Conservation (phyloP, 2,888 invertebrate species). For the Epiperipatus broadwayi region DNA sequence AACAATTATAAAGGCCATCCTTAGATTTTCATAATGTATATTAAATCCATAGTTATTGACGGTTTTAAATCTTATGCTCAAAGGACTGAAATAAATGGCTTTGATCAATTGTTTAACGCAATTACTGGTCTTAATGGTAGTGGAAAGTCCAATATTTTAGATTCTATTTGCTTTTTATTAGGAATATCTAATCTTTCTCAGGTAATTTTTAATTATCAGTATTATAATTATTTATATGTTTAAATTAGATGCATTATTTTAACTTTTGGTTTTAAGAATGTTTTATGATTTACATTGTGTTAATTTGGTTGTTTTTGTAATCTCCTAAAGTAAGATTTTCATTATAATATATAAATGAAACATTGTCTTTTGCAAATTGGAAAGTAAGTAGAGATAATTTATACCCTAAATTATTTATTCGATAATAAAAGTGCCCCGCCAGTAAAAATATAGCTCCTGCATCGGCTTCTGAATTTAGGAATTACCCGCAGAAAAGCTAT, state of each 20-base stretch:
- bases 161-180: slow-evolving; percentile 89
- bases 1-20: slow-evolving; percentile 7
- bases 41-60: slow-evolving; percentile 76
- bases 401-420: no score
- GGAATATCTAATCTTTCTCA: slow-evolving; percentile 81
- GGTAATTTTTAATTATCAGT: slow-evolving; percentile 36
- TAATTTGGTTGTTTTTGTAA: no score
- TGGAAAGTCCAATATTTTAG: slow-evolving; percentile 91
- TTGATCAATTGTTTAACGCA: slow-evolving; percentile 88
- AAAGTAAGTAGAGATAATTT: no score
- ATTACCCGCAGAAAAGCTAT: no score
- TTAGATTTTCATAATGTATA: slow-evolving; percentile 45
- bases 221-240: background rate
- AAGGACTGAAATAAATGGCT: slow-evolving; percentile 70
- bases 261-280: slow-evolving; percentile 9
- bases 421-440: no score
- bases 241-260: slow-evolving; percentile 9
- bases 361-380: no score
- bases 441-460: no score
- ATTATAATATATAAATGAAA: no score
- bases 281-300: background rate
- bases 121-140: slow-evolving; percentile 95
- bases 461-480: no score
- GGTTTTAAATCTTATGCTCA: slow-evolving; percentile 97
- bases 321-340: no score